These are phyloP conservation scores for Aphaenogaster ashmeadi DNA, from an alignment of 1,140 invertebrate species.

Conservation along the genomic window DNA sequence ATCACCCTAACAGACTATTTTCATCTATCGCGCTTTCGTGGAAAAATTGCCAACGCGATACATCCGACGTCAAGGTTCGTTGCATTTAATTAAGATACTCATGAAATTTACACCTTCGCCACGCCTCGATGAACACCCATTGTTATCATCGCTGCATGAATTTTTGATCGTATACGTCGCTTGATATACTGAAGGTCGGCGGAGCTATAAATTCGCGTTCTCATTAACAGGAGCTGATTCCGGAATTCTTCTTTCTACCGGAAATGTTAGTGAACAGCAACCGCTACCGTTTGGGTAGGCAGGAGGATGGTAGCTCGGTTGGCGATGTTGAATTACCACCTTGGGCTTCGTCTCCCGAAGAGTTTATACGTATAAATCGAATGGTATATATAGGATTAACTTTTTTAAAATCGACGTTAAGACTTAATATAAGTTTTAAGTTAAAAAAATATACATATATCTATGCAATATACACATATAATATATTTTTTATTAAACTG, in stretches of 20 bases:
- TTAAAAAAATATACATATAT: conserved; percentile 59
- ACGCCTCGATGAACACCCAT: neutral
- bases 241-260: conserved; percentile 99
- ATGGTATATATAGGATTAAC: conserved; percentile 89
- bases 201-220: conserved; percentile 35
- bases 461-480: conserved; percentile 43
- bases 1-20: conserved; percentile 98
- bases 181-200: neutral
- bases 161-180: neutral
- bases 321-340: conserved; percentile 97
- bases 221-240: conserved; percentile 95
- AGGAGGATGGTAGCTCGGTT: conserved; percentile 94
- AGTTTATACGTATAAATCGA: conserved; percentile 98
- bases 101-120: conserved; percentile 50
- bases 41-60: conserved; percentile 99
- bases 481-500: neutral
- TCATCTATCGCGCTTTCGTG: conserved; percentile 97
- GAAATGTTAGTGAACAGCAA: conserved; percentile 99
- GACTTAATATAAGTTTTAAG: neutral
- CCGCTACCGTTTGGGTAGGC: conserved; percentile 94
- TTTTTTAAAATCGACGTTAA: conserved; percentile 33
- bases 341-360: conserved; percentile 98
- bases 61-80: conserved; percentile 98
- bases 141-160: conserved; percentile 16
- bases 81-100: conserved; percentile 61